Evolutionary conservation across 2,797 vertebrate species (phyloP), one percentile per base, ranked within the genome.

Genomic region (Poecilia gillii): DNA sequence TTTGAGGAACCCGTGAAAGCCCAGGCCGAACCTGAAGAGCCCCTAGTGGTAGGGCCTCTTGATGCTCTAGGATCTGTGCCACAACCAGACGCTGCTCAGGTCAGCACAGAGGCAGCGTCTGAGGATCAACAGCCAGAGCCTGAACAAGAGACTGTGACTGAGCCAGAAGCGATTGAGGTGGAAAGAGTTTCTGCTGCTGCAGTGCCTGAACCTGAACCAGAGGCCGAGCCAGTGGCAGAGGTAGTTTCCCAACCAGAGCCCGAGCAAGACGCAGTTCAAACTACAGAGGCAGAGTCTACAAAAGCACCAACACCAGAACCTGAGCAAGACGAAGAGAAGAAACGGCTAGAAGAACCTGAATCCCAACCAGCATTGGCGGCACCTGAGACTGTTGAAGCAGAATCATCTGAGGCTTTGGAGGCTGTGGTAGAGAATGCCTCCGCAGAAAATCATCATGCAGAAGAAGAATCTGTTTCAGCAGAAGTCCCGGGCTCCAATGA

Each of bases 171-270:
- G 1, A 16, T 28, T 28, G 68, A 28, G 41, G 12, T 46, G 16
- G 41, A 72, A 46, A 46, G 13, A 28, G 43, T 28, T 16, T 72
- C 68, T 46, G 41, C 43, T 72, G 43, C 68, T 45, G 41, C 43
- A 46, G 70, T 55, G 51, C 36, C 73, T 16, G 45, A 70, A 46
- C 66, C 41, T 25, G 68, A 71, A 71, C 6, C 71, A 41, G 79
- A 68, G 36, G 36, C 64, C 1, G 91, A 92, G n/a, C 78, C 87
- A 49, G 81, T 88, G 81, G 85, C 77, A 78, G 89, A 88, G 57
- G 49, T 81, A 20, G 82, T 90, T 51, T 77, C 25, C 39, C 47
- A 75, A 78, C 84, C 79, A 43, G 84, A 92, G 47, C 16, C 68
- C 41, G 59, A 78, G 55, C 49, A 74, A 81, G 23, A 25, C 74